Base-by-base conservation (phyloP, 92 coral and sea anemone genomes). In the Palythoa caribaeorum region DNA sequence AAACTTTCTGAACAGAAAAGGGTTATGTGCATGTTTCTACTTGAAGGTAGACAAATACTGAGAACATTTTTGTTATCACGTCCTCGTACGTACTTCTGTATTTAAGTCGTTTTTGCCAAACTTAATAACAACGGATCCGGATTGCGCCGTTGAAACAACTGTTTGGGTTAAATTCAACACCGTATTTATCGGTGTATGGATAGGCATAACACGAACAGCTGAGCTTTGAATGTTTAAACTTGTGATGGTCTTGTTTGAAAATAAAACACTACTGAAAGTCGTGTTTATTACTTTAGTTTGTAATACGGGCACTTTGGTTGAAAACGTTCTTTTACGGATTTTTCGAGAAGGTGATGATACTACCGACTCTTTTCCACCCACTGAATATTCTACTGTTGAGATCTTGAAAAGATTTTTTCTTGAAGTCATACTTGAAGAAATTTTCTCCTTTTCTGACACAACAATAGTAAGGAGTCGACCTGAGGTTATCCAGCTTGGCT, bases 101-200 rank as follows among this genome's bases (percentile, higher is more conserved):
- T 52, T 66, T 53, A 52, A 66, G 35, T 77, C 68, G 0, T n/a
- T 15, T 77, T 10, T 57, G 0, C 83, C 66, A 28, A 28, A 28
- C 35, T 77, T n/a, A 11, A 77, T 77, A 38, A 77, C 60, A 17
- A 77, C 65, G 15, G 69, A 77, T 51, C 53, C 65, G 11, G 66
- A 65, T 52, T 77, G 47, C 9, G 69, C 35, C 4, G 28, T 77
- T 2, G 66, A 12, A 37, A 15, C 40, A 13, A 51, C 60, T 12
- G 65, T 9, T 21, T 59, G 54, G 1, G 63, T 76, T 21, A 16
- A 19, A 17, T 3, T 48, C 38, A 9, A 77, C 11, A 36, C 35
- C 20, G 20, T 54, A 66, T n/a, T 77, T 21, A 6, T 19, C 6
- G 19, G 3, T 21, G 38, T 16, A 28, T 48, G 63, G 65, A 6